Evolutionary conservation across 2,797 vertebrate genomes (phyloP).

Genomic region (Tragopan temminckii): DNA sequence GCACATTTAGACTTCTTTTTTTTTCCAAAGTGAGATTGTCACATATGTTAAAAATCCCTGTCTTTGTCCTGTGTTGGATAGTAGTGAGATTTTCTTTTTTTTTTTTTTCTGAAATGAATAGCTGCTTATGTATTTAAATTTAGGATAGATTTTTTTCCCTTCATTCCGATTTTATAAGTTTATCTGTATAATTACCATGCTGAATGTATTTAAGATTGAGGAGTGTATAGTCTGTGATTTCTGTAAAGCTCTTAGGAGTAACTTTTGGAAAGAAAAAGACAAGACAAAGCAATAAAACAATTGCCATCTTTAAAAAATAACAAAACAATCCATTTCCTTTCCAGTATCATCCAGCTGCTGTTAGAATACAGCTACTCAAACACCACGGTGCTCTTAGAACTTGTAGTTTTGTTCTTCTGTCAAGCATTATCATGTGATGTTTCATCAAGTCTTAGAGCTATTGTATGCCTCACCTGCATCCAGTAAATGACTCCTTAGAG

Average conservation of each 20-base stretch:
- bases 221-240: background rate
- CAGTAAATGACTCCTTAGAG: background rate
- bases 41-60: background rate
- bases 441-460: background rate
- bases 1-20: background rate
- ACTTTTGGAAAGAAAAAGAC: background rate
- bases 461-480: rapidly evolving
- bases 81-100: background rate
- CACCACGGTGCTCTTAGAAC: rapidly evolving
- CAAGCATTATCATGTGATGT: background rate
- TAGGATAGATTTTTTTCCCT: background rate
- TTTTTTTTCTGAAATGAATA: background rate
- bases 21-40: background rate
- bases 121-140: background rate
- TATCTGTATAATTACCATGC: background rate
- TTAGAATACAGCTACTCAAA: background rate
- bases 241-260: background rate
- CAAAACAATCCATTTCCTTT: background rate
- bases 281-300: background rate
- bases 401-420: background rate
- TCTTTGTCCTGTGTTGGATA: background rate
- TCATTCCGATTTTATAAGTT: background rate
- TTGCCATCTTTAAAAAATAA: background rate
- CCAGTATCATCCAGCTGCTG: background rate
- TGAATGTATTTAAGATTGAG: background rate